These are phyloP conservation scores for Chelonus formosanus DNA, from an alignment of 2,888 invertebrate genomes.

Conservation along the genomic window DNA sequence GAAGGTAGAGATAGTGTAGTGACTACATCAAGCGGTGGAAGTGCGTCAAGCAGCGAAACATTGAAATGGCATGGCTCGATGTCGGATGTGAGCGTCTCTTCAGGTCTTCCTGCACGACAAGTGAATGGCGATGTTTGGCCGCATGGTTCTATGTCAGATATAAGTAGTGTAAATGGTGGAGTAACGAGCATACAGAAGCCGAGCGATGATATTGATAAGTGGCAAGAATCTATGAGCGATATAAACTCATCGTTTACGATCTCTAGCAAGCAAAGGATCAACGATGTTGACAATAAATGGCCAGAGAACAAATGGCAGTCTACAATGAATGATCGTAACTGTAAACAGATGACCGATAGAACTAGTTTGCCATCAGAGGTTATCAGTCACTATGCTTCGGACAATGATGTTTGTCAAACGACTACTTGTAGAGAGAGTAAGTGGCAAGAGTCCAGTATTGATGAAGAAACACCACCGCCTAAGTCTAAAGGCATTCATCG, in stretches of 20 bases:
- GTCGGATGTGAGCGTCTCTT: constrained; percentile 68
- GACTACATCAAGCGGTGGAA: constrained; percentile 71
- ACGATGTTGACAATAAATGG: constrained; percentile 47
- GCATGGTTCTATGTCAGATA: constrained; percentile 60
- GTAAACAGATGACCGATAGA: constrained; percentile 42
- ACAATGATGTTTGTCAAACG: constrained; percentile 45
- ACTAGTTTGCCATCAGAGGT: constrained; percentile 46
- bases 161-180: constrained; percentile 58
- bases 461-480: constrained; percentile 40
- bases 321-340: constrained; percentile 57
- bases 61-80: constrained; percentile 78
- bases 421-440: constrained; percentile 46
- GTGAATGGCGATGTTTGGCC: constrained; percentile 39
- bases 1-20: constrained; percentile 73
- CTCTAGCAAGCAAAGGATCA: constrained; percentile 31
- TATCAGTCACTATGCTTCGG: constrained; percentile 49
- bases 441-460: constrained; percentile 56
- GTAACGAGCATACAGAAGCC: constrained; percentile 44
- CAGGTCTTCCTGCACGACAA: constrained; percentile 54
- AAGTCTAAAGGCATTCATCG: constrained; percentile 41
- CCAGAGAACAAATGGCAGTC: constrained; percentile 56
- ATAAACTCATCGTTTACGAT: constrained; percentile 58
- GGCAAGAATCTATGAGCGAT: constrained; percentile 76
- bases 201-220: constrained; percentile 53
- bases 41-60: constrained; percentile 79